Conservation (phyloP, 2,797 vertebrate species). For the Spinibarbus caldwelli region DNA sequence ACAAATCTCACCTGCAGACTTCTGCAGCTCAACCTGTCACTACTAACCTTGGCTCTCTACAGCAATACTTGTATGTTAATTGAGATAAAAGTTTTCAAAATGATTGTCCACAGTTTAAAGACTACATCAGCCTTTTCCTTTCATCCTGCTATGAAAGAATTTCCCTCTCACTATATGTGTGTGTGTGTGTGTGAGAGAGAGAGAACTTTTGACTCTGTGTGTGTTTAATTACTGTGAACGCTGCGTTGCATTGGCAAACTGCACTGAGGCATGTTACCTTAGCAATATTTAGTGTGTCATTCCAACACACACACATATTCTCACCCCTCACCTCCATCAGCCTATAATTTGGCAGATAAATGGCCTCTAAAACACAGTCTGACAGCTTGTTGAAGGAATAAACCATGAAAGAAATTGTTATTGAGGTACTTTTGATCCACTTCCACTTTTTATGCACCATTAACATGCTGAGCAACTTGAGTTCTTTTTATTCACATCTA, state of each 20-base stretch:
- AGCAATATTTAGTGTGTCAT: slow-evolving; percentile 6
- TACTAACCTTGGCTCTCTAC: no score
- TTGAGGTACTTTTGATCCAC: slow-evolving; percentile 39
- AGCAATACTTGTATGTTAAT: not conserved
- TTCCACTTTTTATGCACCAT: slow-evolving; percentile 28
- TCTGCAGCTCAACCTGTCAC: not conserved
- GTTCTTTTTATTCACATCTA: slow-evolving; percentile 5
- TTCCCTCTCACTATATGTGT: not conserved
- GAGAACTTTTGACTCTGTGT: not conserved
- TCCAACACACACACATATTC: not conserved
- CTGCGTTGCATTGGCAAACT: slow-evolving; percentile 12
- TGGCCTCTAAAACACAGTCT: slow-evolving; percentile 39
- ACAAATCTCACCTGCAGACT: not conserved
- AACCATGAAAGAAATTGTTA: slow-evolving; percentile 38
- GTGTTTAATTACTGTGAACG: slow-evolving; percentile 27
- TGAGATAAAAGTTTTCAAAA: not conserved
- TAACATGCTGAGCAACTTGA: slow-evolving; percentile 25
- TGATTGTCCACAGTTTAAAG: not conserved
- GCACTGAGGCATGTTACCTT: not conserved
- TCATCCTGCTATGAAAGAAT: not conserved
- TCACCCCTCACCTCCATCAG: slow-evolving; percentile 20
- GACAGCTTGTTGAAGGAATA: slow-evolving; percentile 48
- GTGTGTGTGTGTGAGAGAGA: not conserved
- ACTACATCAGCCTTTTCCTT: not conserved
- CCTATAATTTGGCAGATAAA: slow-evolving; percentile 47